Percentiles rank a stretch among this genome's conserved stretches.
Conservation (phyloP, 2,888 invertebrate genomes). For the Pediacus dermestoides region DNA sequence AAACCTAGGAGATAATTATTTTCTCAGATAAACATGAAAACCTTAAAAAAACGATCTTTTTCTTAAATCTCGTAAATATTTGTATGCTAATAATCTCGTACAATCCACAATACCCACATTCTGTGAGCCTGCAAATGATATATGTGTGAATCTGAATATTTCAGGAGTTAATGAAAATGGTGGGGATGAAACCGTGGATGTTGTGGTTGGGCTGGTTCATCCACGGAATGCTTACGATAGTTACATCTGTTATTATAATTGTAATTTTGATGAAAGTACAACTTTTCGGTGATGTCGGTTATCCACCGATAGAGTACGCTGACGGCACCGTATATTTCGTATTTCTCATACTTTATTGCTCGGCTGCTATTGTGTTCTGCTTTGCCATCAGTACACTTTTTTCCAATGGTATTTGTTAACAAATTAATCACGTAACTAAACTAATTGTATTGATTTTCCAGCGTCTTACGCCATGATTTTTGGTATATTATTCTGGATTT, state of each 20-base stretch:
- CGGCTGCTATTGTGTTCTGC: conserved; percentile 68
- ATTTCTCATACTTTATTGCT: conserved; percentile 67
- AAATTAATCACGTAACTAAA: too few relatives aligned
- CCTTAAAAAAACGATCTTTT: too few relatives aligned
- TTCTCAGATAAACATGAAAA: too few relatives aligned
- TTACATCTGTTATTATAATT: conserved; percentile 59
- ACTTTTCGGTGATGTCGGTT: conserved; percentile 38
- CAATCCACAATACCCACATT: too few relatives aligned
- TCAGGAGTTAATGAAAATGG: conserved; percentile 89
- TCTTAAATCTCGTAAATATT: conserved; percentile 10
- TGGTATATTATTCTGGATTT: conserved; percentile 43
- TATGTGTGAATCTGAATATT: too few relatives aligned
- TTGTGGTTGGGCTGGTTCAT: conserved; percentile 86
- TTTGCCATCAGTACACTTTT: conserved; percentile 77
- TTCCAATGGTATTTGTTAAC: conserved; percentile 72
- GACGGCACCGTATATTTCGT: conserved; percentile 63
- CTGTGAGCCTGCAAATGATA: too few relatives aligned
- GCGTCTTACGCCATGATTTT: conserved; percentile 42
- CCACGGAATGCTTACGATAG: conserved; percentile 67
- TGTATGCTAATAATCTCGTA: too few relatives aligned
- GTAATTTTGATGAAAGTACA: conserved; percentile 59
- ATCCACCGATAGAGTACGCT: conserved; percentile 66
- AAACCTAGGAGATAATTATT: too few relatives aligned
- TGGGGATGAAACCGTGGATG: conserved; percentile 80
- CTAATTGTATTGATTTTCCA: too few relatives aligned